phyloP scores from a whole-genome alignment of 2,113 vertebrate species.

The Amblyornis subalaris region DNA sequence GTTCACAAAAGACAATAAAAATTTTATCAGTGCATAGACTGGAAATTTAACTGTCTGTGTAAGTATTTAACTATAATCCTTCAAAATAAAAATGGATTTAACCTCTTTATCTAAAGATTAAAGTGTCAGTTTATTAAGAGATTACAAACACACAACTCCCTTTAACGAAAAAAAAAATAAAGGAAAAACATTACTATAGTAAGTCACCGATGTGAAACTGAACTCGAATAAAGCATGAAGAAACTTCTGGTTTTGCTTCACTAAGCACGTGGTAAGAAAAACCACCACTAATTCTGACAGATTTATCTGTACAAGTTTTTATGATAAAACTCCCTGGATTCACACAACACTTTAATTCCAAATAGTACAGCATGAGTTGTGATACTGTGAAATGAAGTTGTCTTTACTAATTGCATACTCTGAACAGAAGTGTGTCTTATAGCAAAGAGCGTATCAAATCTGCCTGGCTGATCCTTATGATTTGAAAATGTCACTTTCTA shows the following conservation, averaged over 20 bases:
- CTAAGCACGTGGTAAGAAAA: background rate
- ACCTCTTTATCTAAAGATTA: background rate
- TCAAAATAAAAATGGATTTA: slow-evolving; percentile 21
- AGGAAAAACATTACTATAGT: background rate
- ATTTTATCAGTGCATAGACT: background rate
- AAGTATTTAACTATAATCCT: background rate
- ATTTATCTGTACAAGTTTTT: slow-evolving; percentile 32
- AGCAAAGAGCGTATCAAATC: slow-evolving; percentile 77
- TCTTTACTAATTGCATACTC: slow-evolving; percentile 69
- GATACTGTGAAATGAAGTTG: slow-evolving; percentile 62
- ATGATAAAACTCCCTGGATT: slow-evolving; percentile 21
- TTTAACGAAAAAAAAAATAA: background rate
- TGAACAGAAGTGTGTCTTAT: slow-evolving; percentile 26
- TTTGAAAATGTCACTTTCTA: slow-evolving; percentile 62
- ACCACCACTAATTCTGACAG: background rate
- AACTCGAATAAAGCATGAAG: background rate
- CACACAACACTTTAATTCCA: slow-evolving; percentile 29
- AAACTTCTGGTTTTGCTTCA: background rate
- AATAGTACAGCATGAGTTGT: slow-evolving; percentile 28
- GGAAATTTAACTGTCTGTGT: background rate
- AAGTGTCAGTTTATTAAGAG: background rate
- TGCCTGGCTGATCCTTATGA: slow-evolving; percentile 70
- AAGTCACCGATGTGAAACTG: background rate
- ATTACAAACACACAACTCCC: background rate
- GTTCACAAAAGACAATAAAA: background rate